phyloP scores from a whole-genome alignment of 2,797 vertebrate species.

The Notamacropus eugenii region DNA sequence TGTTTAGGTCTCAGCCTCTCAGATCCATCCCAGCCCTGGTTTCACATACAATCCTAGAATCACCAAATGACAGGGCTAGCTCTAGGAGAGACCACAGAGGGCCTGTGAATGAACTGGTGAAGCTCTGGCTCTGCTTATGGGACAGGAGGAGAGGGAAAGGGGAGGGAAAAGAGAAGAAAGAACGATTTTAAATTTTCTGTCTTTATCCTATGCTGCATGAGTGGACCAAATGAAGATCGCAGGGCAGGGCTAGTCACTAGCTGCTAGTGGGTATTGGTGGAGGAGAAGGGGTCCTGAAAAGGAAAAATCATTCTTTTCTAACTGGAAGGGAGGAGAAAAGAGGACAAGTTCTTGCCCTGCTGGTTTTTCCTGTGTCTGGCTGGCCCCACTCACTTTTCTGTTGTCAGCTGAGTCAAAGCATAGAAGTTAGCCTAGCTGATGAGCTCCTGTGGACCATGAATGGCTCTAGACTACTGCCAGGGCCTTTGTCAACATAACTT shows the following conservation, averaged over 20 bases:
- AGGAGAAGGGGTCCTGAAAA: background rate
- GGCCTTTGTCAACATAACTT: slow-evolving; percentile 60
- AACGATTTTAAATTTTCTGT: background rate
- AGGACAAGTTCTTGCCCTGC: background rate
- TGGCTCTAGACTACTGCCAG: background rate
- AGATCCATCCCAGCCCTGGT: background rate
- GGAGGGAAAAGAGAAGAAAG: background rate
- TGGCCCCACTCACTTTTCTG: background rate
- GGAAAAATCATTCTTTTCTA: background rate
- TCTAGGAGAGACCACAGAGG: background rate
- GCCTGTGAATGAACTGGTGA: background rate
- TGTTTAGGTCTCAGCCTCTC: background rate
- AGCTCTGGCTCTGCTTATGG: background rate
- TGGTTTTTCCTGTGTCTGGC: background rate
- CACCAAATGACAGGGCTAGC: background rate
- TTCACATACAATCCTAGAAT: background rate
- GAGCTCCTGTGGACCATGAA: slow-evolving; percentile 12
- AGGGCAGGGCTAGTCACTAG: background rate
- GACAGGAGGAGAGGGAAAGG: background rate
- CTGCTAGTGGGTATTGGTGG: background rate
- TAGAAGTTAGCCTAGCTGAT: background rate
- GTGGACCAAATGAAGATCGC: background rate
- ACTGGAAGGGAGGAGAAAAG: background rate
- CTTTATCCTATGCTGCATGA: background rate
- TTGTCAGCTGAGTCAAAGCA: background rate